These are phyloP conservation scores for Ramphastos sulfuratus DNA, from an alignment of 2,113 vertebrate species.

Conservation along the genomic window DNA sequence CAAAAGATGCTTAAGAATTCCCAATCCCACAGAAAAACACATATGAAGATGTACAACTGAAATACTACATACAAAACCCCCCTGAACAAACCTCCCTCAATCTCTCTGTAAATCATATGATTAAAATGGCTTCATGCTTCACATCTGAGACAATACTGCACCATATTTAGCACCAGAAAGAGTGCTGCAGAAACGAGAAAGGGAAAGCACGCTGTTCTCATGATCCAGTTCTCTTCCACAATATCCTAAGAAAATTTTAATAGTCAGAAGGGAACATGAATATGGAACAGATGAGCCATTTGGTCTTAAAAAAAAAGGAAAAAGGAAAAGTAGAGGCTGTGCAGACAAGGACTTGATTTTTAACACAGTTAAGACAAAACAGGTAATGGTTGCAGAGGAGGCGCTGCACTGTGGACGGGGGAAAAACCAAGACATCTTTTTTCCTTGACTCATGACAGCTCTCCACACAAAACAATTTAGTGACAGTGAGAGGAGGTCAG, in stretches of 20 bases:
- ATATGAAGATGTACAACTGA: not conserved
- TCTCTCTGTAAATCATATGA: not conserved
- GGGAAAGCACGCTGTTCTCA: not conserved
- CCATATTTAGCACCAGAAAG: not conserved
- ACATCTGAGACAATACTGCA: not conserved
- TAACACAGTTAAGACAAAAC: not conserved
- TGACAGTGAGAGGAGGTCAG: not conserved
- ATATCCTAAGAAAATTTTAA: not conserved
- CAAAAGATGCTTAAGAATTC: not conserved
- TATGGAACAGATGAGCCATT: not conserved
- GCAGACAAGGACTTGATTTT: not conserved
- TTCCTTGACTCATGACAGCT: not conserved
- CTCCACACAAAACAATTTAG: not conserved
- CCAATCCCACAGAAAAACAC: not conserved
- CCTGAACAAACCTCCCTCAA: not conserved
- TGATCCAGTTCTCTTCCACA: not conserved
- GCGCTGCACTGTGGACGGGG: not conserved
- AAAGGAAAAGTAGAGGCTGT: conserved; percentile 7
- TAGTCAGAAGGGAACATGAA: not conserved
- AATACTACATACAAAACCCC: not conserved
- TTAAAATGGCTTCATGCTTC: not conserved
- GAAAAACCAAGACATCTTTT: not conserved
- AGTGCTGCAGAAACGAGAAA: not conserved
- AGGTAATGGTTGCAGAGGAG: not conserved
- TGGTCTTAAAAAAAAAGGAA: not conserved